These are phyloP conservation scores for Cryptosula pallasiana DNA, from an alignment of 2,888 invertebrate genomes.

Conservation along the genomic window DNA sequence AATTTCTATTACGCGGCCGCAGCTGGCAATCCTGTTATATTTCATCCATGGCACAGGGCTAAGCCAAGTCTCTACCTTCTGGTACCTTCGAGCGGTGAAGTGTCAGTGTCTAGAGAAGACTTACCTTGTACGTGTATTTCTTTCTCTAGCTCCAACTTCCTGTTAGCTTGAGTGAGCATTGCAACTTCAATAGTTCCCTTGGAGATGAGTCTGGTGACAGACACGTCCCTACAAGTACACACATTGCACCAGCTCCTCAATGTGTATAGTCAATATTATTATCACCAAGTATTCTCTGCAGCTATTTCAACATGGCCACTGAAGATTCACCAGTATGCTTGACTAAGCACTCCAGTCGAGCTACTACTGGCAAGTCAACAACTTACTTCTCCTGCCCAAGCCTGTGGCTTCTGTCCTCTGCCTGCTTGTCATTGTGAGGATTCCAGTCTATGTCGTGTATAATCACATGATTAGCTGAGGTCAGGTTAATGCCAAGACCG, in stretches of 20 bases:
- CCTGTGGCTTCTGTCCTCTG: constrained; percentile 76
- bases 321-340: too few relatives aligned
- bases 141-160: constrained; percentile 83
- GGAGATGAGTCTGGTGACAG: constrained; percentile 76
- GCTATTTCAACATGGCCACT: too few relatives aligned
- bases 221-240: constrained; percentile 65
- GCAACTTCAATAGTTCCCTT: constrained; percentile 87
- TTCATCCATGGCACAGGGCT: too few relatives aligned
- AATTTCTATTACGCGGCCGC: too few relatives aligned
- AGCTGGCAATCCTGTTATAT: too few relatives aligned
- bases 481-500: constrained; percentile 59
- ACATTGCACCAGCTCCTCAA: too few relatives aligned
- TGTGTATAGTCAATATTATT: too few relatives aligned
- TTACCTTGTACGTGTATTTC: constrained; percentile 60
- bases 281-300: background rate
- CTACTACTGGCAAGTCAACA: constrained; percentile 19
- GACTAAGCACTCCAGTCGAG: background rate
- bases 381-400: constrained; percentile 61
- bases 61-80: too few relatives aligned
- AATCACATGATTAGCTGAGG: constrained; percentile 85
- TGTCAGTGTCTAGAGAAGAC: too few relatives aligned
- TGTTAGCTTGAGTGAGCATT: constrained; percentile 81
- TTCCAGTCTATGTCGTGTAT: constrained; percentile 97
- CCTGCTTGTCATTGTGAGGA: constrained; percentile 94
- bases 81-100: too few relatives aligned